Base-by-base conservation (phyloP, 2,113 vertebrate species). In the Aviceda subcristata region DNA sequence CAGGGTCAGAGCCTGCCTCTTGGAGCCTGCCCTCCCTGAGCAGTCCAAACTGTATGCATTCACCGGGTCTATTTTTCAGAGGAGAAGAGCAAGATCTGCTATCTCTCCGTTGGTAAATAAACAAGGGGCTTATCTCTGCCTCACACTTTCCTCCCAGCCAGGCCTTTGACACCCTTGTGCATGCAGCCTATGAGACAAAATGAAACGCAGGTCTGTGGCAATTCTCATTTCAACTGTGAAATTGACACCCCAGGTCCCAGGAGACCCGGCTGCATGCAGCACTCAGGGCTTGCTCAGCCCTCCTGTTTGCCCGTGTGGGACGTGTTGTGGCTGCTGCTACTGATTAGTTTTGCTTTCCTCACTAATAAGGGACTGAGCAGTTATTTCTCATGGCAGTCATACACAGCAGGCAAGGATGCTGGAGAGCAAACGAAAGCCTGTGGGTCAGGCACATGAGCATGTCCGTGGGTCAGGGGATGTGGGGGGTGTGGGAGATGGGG, bases 311-410 rank as follows among this genome's bases (percentile, higher is more conserved):
- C 55, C 55, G n/a, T 27, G 23, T 1, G 2, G 29, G 43, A 73
- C 4, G 3, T 23, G 38, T 21, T 12, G 16, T 2, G 0, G 4
- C 41, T 72, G 51, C 19, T 82, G 22, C 17, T 80, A 34, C 43
- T 63, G n/a, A 53, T 71, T 38, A 71, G 41, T 45, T 90, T 92
- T 66, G 10, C 15, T 90, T 82, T 50, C n/a, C 17, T 67, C 71
- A 41, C 29, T 78, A 50, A 29, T 50, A 66, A 87, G 4, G 27
- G n/a, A 50, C 7, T 0, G 0, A 62, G 34, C 41, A 77, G 46
- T 0, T 7, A 30, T 74, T 43, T 55, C 67, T 68, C 34, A 41
- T 0, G 1, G 53, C 57, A 82, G 43, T n/a, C 0, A 0, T 0
- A 0, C 4, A 3, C 2, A 0, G 18, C 3, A 0, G 3, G 24